Evolutionary conservation across 2,113 vertebrate species (phyloP), one percentile per base, ranked within the genome.

Genomic region (Tetraodon nigroviridis): DNA sequence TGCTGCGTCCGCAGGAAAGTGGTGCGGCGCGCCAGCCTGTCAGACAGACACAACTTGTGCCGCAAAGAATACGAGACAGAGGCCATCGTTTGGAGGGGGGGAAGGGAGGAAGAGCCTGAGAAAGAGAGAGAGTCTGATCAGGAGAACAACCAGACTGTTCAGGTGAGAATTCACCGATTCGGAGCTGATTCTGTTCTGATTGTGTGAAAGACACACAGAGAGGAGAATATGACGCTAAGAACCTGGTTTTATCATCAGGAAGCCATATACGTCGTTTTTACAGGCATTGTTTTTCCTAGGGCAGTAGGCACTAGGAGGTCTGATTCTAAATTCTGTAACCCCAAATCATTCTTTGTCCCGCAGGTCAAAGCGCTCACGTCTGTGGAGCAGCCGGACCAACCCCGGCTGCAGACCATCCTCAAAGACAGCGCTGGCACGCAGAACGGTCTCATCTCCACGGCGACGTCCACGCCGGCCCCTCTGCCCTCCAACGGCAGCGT

Each of bases 41-140:
- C 95, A 0, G 94, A 98, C 86, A 85, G 96, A 72, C 96, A 95
- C 75, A 98, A 97, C 85, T 81, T 98, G 15, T 97, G 95, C 82
- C 90, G 95, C 50, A 97, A 97, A 76, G 96, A 99, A 68, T 98
- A 96, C 0, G 95, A 99, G 86, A 96, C 94, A 0, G 96, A 99
- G 67, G 96, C 96, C 82, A 97, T 97, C 0, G 89, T 98, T 42
- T 99, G 96, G 96, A 92, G 95, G 14, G 91, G 94, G 72, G 94
- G 92, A 1, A 69, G 87, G 55, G 87, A 87, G 76, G 92, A 94
- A 75, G 82, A 89, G 21, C 85, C 88, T 1, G 89, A 90, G 2
- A 81, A 90, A 21, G 94, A 96, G 84, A 89, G 88, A 51, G 92
- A 93, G 51, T 83, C 92, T 1, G 94, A 96, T 56, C 93, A 95